These are phyloP conservation scores for Ophioninae sp. DNA, from an alignment of 2,888 invertebrate species.

Conservation along the genomic window DNA sequence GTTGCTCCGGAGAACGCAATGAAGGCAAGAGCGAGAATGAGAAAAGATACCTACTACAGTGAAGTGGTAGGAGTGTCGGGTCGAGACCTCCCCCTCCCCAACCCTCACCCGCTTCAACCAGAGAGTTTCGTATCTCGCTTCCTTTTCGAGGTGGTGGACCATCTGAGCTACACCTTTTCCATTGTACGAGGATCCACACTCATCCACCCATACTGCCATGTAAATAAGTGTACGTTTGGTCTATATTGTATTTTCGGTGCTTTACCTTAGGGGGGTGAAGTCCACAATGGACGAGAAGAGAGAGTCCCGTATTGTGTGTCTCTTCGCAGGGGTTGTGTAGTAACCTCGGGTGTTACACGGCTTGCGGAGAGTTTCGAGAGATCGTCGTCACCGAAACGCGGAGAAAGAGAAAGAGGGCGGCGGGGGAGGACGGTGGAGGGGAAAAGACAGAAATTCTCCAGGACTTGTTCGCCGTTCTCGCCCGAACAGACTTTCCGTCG, in stretches of 20 bases:
- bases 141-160: conserved; percentile 71
- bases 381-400: conserved; percentile 69
- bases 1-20: conserved; percentile 45
- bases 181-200: conserved; percentile 64
- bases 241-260: conserved; percentile 18
- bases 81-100: conserved; percentile 47
- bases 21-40: conserved; percentile 37
- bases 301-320: conserved; percentile 77
- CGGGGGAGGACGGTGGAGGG: conserved; percentile 26
- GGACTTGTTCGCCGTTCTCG: conserved; percentile 61
- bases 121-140: conserved; percentile 8
- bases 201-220: conserved; percentile 23
- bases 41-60: conserved; percentile 43
- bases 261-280: conserved; percentile 40
- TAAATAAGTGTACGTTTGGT: conserved; percentile 2
- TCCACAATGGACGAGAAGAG: conserved; percentile 73
- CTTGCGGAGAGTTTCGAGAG: conserved; percentile 45
- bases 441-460: conserved; percentile 64
- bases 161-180: conserved; percentile 77
- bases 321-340: conserved; percentile 58
- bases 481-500: conserved; percentile 56
- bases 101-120: conserved; percentile 7
- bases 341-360: conserved; percentile 60
- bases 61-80: conserved; percentile 48
- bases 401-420: conserved; percentile 19